Conservation (phyloP, 2,797 vertebrate species). For the Poecilia velifera region DNA sequence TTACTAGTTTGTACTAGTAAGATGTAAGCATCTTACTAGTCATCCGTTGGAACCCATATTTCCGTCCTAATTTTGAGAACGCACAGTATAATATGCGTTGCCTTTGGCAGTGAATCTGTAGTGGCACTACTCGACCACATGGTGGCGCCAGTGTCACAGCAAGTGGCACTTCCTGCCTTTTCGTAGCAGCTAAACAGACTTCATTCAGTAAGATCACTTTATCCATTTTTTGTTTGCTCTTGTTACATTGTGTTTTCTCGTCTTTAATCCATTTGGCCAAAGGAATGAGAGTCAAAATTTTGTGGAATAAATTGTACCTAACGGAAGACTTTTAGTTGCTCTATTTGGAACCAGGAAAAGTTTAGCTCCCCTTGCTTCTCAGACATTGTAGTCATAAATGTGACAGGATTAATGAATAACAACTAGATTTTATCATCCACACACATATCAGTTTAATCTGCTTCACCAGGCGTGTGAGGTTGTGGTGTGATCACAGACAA, state of each 20-base stretch:
- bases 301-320: background rate
- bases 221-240: background rate
- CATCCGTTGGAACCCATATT: background rate
- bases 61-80: background rate
- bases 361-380: background rate
- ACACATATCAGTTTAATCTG: background rate
- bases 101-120: background rate
- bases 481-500: background rate
- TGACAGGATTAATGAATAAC: background rate
- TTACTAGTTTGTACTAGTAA: no score
- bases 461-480: background rate
- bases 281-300: background rate
- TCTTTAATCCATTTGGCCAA: background rate
- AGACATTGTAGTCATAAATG: background rate
- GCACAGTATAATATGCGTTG: background rate
- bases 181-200: slow-evolving; percentile 6
- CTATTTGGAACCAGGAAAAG: background rate
- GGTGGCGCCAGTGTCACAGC: slow-evolving; percentile 54
- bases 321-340: background rate
- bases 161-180: slow-evolving; percentile 5
- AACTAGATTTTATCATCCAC: background rate
- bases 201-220: background rate
- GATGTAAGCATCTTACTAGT: no score
- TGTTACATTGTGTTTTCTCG: background rate
- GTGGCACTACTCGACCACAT: slow-evolving; percentile 54